Base-by-base conservation (phyloP, 2,888 invertebrate genomes). In the Nudaria mundana region DNA sequence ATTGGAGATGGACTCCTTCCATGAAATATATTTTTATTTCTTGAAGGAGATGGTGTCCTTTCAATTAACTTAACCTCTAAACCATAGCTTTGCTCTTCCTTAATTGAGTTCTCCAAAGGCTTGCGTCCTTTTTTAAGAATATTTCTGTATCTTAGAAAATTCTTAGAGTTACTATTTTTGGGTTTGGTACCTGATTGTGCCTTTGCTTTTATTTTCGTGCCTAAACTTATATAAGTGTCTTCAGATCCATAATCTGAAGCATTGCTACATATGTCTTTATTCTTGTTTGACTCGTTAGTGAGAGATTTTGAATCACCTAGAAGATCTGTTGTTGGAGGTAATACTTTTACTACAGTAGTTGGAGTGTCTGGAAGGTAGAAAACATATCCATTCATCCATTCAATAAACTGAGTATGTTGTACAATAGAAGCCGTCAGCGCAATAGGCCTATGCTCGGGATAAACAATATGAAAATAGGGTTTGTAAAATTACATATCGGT, bases 141-240 rank as follows among this genome's bases (percentile, higher is more conserved):
- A 44, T 75, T 83, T 41, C 78, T 74, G 40, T 80, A 85, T 45
- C 83, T 86, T 2, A 78, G 46, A 34, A 71, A 68, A 51, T 78
- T 82, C 51, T 80, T 85, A 4, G 70, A 51, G 50, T 74, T 77
- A 1, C 56, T 56, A 37, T 60, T 68, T 62, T 81, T 82, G 11
- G 61, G 70, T 58, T 80, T 86, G 3, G 75, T 62, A 5, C 71
- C 66, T 1, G 69, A 60, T 62, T 89, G 88, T 2, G 89, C 89
- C 67, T 78, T 87, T n/a, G 82, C 83, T 63, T 89, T 89, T 29
- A 89, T 89, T 67, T 89, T 89, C 23, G 85, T 82, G 24, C 89
- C 89, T 64, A 89, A 63, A 55, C 89, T 90, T 37, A 86, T 81
- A 48, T 72, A 88, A 1, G 89, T 90, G 37, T 89, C 89, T 64